phyloP scores from a whole-genome alignment of 2,888 invertebrate species.

The Caenorhabditis sp. region DNA sequence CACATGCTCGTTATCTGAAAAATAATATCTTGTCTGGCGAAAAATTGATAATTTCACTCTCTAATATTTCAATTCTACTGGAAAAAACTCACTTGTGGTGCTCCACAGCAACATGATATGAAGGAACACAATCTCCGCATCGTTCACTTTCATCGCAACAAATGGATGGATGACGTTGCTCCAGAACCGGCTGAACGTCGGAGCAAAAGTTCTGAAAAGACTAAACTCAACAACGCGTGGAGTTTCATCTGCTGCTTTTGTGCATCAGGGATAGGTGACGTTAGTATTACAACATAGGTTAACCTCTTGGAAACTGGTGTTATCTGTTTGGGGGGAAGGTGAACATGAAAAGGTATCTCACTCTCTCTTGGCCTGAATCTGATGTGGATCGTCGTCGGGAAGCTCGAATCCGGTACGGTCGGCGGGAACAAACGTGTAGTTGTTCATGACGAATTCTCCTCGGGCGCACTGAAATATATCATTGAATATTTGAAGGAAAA shows the following conservation, averaged over 20 bases:
- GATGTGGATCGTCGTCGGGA: slow-evolving; percentile 74
- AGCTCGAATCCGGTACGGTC: slow-evolving; percentile 79
- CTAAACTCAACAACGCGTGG: slow-evolving; percentile 51
- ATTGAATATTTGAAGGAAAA: not conserved
- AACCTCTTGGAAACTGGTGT: slow-evolving; percentile 11
- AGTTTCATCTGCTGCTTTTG: slow-evolving; percentile 20
- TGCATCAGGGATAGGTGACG: slow-evolving; percentile 58
- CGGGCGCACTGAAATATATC: slow-evolving; percentile 58
- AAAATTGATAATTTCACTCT: too few species aligned
- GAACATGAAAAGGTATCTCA: slow-evolving; percentile 45
- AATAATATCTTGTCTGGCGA: not conserved
- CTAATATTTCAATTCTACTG: too few species aligned
- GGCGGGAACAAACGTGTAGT: slow-evolving; percentile 79
- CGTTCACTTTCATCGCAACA: slow-evolving; percentile 73
- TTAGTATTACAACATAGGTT: slow-evolving; percentile 61
- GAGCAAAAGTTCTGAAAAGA: slow-evolving; percentile 76
- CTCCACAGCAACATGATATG: slow-evolving; percentile 80
- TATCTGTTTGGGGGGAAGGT: not conserved
- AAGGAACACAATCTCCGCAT: slow-evolving; percentile 80
- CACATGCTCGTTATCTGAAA: slow-evolving; percentile 75
- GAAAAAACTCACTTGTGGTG: slow-evolving; percentile 62
- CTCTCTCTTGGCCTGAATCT: slow-evolving; percentile 71
- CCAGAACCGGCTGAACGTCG: slow-evolving; percentile 78
- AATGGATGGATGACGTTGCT: slow-evolving; percentile 77
- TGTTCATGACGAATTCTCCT: slow-evolving; percentile 79